Evolutionary conservation across 2,797 vertebrate species (phyloP).

Genomic region (Gymnothorax javanicus): DNA sequence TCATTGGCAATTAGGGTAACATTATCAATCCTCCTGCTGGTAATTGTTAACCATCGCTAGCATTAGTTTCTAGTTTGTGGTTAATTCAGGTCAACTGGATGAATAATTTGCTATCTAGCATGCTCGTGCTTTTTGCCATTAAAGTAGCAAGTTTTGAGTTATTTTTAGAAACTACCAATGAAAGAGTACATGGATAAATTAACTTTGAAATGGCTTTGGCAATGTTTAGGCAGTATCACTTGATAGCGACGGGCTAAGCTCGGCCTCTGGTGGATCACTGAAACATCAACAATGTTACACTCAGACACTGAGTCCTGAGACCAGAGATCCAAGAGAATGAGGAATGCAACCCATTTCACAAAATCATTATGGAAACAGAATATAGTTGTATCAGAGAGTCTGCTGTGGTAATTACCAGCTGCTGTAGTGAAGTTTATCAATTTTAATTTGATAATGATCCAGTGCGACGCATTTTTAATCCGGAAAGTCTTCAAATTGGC

Average conservation of each 20-base stretch:
- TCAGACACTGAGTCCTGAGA: neutral
- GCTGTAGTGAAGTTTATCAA: too few relatives aligned
- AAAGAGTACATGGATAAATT: conserved; percentile 5
- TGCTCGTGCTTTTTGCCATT: too few relatives aligned
- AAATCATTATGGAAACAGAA: conserved; percentile 11
- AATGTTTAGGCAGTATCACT: neutral
- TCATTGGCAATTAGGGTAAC: too few relatives aligned
- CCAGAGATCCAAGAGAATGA: neutral
- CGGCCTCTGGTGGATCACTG: neutral
- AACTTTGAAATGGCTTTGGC: neutral
- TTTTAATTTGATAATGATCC: too few relatives aligned
- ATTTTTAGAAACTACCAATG: neutral
- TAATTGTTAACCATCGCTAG: too few relatives aligned
- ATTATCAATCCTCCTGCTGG: too few relatives aligned
- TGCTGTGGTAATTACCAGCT: neutral
- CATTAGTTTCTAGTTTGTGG: too few relatives aligned
- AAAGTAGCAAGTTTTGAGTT: too few relatives aligned
- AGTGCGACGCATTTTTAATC: too few relatives aligned
- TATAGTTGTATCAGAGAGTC: neutral
- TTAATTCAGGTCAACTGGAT: too few relatives aligned
- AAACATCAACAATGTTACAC: neutral
- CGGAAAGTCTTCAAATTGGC: too few relatives aligned
- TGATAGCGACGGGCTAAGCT: neutral
- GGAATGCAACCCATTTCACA: neutral
- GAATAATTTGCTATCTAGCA: too few relatives aligned